Evolutionary conservation across 1,140 invertebrate genomes (phyloP).

Genomic region (Euura saliciscinereae): DNA sequence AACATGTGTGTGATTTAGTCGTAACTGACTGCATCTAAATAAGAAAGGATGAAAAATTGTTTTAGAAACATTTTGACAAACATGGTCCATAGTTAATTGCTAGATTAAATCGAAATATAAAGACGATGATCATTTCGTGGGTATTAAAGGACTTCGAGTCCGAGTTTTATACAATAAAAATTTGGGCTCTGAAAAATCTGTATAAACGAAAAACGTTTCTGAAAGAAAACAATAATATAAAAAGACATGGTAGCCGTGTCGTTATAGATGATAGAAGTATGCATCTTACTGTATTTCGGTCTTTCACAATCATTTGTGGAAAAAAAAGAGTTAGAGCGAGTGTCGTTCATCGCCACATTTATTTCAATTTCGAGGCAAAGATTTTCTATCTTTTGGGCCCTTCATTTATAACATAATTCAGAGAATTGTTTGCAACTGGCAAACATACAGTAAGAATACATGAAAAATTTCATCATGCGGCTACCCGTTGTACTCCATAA

Average conservation of each 20-base stretch:
- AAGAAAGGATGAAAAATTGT: constrained; percentile 13
- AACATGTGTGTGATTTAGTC: neutral
- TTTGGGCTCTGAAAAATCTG: constrained; percentile 1
- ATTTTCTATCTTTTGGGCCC: neutral
- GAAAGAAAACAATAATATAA: neutral
- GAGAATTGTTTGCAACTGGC: neutral
- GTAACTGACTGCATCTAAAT: neutral
- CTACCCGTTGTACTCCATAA: neutral
- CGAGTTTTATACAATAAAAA: neutral
- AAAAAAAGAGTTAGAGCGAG: too few species aligned
- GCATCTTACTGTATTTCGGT: neutral
- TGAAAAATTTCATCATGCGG: neutral
- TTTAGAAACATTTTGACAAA: constrained; percentile 48
- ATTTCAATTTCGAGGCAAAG: neutral
- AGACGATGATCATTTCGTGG: neutral
- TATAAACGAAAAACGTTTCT: neutral
- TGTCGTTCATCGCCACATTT: too few species aligned
- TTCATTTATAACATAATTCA: neutral
- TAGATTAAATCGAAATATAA: constrained; percentile 7
- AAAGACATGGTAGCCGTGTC: constrained; percentile 2
- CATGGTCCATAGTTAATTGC: constrained; percentile 43
- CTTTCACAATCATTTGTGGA: neutral
- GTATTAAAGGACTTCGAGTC: neutral
- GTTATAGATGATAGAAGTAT: neutral
- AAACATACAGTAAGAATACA: constrained; percentile 1